Percentiles rank a stretch among this genome's conserved stretches.
These are phyloP conservation scores for Erebia aethiops DNA, from an alignment of 2,888 invertebrate species.

Conservation along the genomic window DNA sequence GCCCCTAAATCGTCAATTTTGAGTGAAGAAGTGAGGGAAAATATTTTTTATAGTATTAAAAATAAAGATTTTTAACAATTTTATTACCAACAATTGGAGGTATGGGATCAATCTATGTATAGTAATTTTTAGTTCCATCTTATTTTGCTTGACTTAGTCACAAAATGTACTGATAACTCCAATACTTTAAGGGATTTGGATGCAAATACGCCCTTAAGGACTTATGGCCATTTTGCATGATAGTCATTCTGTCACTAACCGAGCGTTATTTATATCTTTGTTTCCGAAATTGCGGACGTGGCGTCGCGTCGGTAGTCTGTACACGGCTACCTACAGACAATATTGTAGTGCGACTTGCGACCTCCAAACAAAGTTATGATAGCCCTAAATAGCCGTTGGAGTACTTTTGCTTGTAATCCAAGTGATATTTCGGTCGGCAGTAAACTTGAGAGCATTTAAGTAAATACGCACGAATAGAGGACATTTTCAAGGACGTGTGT, in stretches of 20 bases:
- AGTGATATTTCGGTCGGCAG: constrained; percentile 1
- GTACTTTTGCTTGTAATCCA: constrained; percentile 4
- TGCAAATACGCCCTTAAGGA: no score
- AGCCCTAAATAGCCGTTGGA: constrained; percentile 11
- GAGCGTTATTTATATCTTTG: background rate
- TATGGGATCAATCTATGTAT: no score
- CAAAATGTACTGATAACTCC: no score
- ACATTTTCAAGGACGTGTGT: background rate
- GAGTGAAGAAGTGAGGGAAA: no score
- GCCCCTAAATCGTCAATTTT: no score
- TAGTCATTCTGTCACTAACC: background rate
- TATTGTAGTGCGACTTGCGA: background rate
- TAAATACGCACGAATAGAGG: background rate
- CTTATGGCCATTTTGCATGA: background rate
- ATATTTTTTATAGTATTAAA: no score
- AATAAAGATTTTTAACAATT: no score
- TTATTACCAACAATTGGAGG: no score
- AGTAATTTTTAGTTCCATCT: no score
- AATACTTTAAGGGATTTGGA: no score
- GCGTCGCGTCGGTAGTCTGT: background rate
- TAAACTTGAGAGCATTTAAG: constrained; percentile 5
- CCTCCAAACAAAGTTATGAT: constrained; percentile 16
- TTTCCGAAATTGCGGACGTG: background rate
- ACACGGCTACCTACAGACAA: constrained; percentile 6
- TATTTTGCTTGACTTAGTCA: no score